Conservation (phyloP, 2,113 vertebrate genomes). For the Bambusicola thoracicus region DNA sequence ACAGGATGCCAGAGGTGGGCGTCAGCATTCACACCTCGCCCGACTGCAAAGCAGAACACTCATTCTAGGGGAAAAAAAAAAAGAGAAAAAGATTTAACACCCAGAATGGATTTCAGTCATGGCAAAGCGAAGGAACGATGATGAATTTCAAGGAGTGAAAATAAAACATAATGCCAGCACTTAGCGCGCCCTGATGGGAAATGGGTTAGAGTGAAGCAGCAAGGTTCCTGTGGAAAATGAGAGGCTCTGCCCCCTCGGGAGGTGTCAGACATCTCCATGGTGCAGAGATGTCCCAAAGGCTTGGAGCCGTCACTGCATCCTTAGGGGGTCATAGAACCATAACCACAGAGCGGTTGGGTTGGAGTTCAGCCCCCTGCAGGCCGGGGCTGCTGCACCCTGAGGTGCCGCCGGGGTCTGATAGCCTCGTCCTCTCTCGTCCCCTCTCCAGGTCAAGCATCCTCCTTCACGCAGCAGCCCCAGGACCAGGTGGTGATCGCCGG, state of each 20-base stretch:
- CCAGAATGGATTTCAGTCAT: not conserved
- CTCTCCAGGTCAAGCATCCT: constrained; percentile 82
- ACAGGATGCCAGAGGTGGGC: accelerated
- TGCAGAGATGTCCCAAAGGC: not conserved
- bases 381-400: not conserved
- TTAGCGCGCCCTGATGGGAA: not conserved
- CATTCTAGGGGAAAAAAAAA: not conserved
- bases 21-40: not conserved
- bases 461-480: constrained; percentile 95
- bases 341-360: too few relatives aligned
- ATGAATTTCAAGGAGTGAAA: not conserved
- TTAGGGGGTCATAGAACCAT: not conserved
- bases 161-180: not conserved
- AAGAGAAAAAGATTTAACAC: not conserved
- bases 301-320: not conserved
- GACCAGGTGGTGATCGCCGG: constrained; percentile 95
- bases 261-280: not conserved
- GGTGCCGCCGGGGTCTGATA: accelerated
- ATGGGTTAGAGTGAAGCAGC: too few relatives aligned
- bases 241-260: not conserved
- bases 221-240: not conserved
- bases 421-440: not conserved
- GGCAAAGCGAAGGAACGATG: not conserved
- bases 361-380: not conserved
- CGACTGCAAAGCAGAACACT: not conserved